phyloP scores from a whole-genome alignment of 1,140 invertebrate genomes.

The Bombus breviceps region DNA sequence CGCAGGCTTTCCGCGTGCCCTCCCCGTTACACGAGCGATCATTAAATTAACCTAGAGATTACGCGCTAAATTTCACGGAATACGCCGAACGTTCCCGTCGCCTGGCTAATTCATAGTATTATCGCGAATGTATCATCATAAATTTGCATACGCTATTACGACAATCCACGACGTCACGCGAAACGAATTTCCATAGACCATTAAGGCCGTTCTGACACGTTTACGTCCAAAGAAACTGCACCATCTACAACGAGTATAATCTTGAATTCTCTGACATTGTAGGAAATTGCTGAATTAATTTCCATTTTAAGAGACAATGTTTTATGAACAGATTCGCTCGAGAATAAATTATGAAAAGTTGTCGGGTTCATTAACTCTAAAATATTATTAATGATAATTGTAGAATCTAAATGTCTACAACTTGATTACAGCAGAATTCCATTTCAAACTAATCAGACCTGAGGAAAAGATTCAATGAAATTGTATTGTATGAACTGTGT shows the following conservation, averaged over 20 bases:
- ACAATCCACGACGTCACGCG: conserved; percentile 66
- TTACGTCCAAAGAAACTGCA: neutral
- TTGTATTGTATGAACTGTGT: too few species aligned
- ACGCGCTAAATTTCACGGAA: conserved; percentile 53
- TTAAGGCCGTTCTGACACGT: conserved; percentile 1
- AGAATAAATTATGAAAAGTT: too few species aligned
- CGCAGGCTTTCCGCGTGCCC: neutral
- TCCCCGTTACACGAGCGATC: conserved; percentile 10
- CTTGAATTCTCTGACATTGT: neutral
- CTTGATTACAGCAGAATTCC: too few species aligned
- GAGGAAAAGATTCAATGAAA: too few species aligned
- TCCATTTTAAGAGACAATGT: too few species aligned
- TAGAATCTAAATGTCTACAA: too few species aligned
- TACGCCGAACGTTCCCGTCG: conserved; percentile 31
- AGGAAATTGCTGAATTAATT: neutral
- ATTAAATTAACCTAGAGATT: conserved; percentile 44
- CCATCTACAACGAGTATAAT: neutral
- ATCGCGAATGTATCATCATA: conserved; percentile 73
- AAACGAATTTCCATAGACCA: conserved; percentile 35
- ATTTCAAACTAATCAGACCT: too few species aligned
- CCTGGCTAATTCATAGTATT: conserved; percentile 39
- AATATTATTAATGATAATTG: too few species aligned
- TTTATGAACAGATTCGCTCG: too few species aligned
- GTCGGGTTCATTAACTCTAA: too few species aligned
- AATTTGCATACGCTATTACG: conserved; percentile 74